phyloP scores from a whole-genome alignment of 2,113 vertebrate genomes.

The Mormyrus lacerda region DNA sequence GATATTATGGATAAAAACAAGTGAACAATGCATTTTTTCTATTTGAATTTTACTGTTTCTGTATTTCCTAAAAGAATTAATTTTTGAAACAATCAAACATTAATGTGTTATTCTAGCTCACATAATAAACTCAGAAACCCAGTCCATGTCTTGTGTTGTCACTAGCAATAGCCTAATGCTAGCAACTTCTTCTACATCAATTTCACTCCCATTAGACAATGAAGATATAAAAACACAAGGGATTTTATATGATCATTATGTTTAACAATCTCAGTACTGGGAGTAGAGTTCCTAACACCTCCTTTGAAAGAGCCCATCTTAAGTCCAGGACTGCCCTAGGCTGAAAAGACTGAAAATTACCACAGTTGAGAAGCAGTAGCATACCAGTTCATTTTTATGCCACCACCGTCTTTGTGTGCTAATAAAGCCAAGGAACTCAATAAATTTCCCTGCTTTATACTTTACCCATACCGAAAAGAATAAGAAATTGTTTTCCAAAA shows the following conservation, averaged over 20 bases:
- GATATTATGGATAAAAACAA: neutral
- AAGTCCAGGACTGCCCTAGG: conserved; percentile 7
- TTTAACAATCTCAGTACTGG: neutral
- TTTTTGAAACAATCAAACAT: neutral
- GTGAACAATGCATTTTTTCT: neutral
- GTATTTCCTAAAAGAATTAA: neutral
- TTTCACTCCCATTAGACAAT: neutral
- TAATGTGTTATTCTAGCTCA: neutral
- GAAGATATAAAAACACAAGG: neutral
- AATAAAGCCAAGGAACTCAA: neutral
- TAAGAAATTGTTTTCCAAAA: neutral
- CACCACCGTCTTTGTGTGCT: neutral
- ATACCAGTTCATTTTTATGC: neutral
- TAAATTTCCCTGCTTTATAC: neutral
- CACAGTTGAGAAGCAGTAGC: neutral
- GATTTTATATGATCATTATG: neutral
- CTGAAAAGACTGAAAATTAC: neutral
- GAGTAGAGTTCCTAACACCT: neutral
- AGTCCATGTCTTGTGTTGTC: neutral
- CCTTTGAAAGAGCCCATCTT: neutral
- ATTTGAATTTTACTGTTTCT: neutral
- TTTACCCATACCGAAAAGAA: neutral
- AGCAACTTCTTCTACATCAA: neutral
- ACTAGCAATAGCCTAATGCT: neutral
- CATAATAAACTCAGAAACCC: neutral